Conservation (phyloP, 2,797 vertebrate genomes). For the Trachurus trachurus region DNA sequence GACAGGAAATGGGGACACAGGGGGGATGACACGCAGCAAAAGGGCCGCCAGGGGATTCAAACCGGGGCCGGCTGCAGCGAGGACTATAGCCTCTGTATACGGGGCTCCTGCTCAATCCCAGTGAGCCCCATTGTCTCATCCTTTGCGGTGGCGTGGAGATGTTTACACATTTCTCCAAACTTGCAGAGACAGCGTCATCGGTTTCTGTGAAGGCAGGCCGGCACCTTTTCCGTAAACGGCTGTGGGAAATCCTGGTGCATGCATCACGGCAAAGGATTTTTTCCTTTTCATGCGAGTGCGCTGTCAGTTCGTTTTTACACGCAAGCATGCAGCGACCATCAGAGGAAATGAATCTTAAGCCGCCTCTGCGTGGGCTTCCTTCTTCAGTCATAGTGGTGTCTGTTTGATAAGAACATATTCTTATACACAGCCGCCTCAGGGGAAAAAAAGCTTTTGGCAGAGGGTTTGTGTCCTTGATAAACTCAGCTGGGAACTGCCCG, state of each 20-base stretch:
- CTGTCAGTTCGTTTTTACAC: slow-evolving; percentile 24
- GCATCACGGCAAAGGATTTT: slow-evolving; percentile 21
- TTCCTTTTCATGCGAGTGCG: slow-evolving; percentile 18
- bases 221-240: not conserved
- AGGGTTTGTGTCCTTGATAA: slow-evolving; percentile 19
- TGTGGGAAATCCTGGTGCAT: not conserved
- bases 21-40: too few species aligned
- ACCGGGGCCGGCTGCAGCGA: too few species aligned
- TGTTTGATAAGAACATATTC: slow-evolving; percentile 20
- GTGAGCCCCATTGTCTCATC: too few species aligned
- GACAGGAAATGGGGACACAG: too few species aligned
- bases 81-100: too few species aligned
- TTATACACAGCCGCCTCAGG: slow-evolving; percentile 21
- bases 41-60: too few species aligned
- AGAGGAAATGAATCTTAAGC: slow-evolving; percentile 26
- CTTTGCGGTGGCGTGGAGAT: too few species aligned
- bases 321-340: slow-evolving; percentile 15
- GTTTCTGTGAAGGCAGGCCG: not conserved
- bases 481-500: slow-evolving; percentile 4
- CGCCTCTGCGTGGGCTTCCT: slow-evolving; percentile 4
- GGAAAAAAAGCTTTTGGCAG: slow-evolving; percentile 16
- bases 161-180: not conserved
- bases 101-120: too few species aligned
- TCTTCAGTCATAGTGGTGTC: slow-evolving; percentile 6
- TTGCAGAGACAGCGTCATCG: not conserved